Evolutionary conservation across 2,113 vertebrate genomes (phyloP).

Genomic region (Silurus meridionalis): DNA sequence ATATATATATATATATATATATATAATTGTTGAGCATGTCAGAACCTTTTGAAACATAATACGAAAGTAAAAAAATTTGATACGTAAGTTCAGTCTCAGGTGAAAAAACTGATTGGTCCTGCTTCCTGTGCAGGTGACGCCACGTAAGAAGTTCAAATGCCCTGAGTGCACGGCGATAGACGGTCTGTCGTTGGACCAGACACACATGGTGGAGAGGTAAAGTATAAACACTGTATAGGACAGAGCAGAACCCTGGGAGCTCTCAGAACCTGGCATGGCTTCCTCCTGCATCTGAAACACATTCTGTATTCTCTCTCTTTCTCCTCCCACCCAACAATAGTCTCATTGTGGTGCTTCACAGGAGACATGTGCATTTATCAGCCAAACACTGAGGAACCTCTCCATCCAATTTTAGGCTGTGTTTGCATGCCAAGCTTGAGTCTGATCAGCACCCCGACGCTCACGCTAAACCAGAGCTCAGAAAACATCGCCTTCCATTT

Average conservation of each 20-base stretch:
- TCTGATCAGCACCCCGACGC: slow-evolving; percentile 24
- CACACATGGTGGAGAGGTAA: slow-evolving; percentile 95
- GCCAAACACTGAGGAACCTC: slow-evolving; percentile 26
- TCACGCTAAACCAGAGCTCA: slow-evolving; percentile 30
- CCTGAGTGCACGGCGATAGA: slow-evolving; percentile 98
- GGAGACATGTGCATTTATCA: slow-evolving; percentile 43
- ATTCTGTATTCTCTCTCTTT: slow-evolving; percentile 39
- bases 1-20: too few species aligned
- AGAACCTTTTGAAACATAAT: not conserved
- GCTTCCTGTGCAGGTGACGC: slow-evolving; percentile 83
- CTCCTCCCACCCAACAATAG: slow-evolving; percentile 38
- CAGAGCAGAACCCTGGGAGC: slow-evolving; percentile 35
- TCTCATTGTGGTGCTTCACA: slow-evolving; percentile 44
- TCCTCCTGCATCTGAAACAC: slow-evolving; percentile 42
- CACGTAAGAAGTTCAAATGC: slow-evolving; percentile 98
- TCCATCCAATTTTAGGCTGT: slow-evolving; percentile 30
- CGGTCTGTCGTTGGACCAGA: slow-evolving; percentile 95
- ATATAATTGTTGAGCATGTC: not conserved
- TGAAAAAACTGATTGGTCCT: not conserved
- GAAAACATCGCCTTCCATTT: slow-evolving; percentile 5
- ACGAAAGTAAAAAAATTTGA: too few species aligned
- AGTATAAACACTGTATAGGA: slow-evolving; percentile 41
- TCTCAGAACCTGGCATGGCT: slow-evolving; percentile 43
- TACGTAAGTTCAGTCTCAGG: too few species aligned
- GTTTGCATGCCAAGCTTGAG: slow-evolving; percentile 14